Conservation (phyloP, 2,888 invertebrate species). For the Oeneis ivallda region DNA sequence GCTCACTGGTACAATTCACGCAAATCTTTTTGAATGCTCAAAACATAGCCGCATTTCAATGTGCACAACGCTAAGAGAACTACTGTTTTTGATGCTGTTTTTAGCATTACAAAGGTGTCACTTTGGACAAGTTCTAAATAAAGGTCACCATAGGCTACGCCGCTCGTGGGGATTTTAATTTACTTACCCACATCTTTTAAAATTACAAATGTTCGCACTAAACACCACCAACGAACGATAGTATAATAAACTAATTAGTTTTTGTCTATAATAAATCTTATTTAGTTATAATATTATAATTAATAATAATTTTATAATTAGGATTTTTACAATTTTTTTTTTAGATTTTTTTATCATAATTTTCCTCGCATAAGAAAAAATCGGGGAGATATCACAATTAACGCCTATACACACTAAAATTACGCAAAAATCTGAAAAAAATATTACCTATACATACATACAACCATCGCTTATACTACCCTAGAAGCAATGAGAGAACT, state of each 20-base stretch:
- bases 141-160: too few species aligned
- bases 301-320: slow-evolving; percentile 15
- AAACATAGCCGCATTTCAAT: too few species aligned
- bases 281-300: slow-evolving; percentile 17
- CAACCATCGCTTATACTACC: slow-evolving; percentile 5
- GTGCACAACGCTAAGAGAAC: too few species aligned
- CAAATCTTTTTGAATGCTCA: too few species aligned
- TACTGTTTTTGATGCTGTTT: too few species aligned
- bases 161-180: too few species aligned
- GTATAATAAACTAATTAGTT: slow-evolving; percentile 9
- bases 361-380: slow-evolving; percentile 24
- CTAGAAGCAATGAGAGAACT: neutral
- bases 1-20: too few species aligned
- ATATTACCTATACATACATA: slow-evolving; percentile 27
- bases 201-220: slow-evolving; percentile 4
- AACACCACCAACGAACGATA: slow-evolving; percentile 3
- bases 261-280: slow-evolving; percentile 25
- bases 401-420: slow-evolving; percentile 25
- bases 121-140: neutral
- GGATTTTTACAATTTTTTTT: slow-evolving; percentile 33
- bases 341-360: slow-evolving; percentile 27
- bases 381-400: slow-evolving; percentile 31
- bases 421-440: slow-evolving; percentile 26
- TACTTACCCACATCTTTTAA: neutral
- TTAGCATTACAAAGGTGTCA: too few species aligned